Conservation (phyloP, 1,140 invertebrate genomes). For the Chlorops oryzae region DNA sequence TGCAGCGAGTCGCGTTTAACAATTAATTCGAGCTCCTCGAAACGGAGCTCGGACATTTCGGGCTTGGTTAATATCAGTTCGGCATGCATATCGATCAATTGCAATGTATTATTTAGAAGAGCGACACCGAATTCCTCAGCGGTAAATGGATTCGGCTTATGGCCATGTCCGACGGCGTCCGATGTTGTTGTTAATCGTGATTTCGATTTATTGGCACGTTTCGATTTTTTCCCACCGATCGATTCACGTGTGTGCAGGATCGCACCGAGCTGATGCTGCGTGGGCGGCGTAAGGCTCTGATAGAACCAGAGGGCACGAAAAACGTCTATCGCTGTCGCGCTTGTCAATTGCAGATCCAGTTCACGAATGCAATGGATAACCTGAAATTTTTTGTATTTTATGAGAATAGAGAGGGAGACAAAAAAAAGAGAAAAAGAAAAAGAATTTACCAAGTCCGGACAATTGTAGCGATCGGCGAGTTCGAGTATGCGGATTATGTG, state of each 20-base stretch:
- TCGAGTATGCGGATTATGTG: conserved; percentile 43
- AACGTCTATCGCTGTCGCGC: conserved; percentile 40
- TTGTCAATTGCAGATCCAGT: conserved; percentile 40
- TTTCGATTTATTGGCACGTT: conserved; percentile 9
- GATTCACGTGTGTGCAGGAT: conserved; percentile 37
- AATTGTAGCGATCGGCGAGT: conserved; percentile 42
- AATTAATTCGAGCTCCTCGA: conserved; percentile 44
- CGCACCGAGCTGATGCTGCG: conserved; percentile 31
- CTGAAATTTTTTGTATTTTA: too few relatives aligned
- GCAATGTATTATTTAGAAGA: conserved; percentile 39
- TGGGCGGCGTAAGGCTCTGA: conserved; percentile 35
- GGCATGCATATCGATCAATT: conserved; percentile 45
- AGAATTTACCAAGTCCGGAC: conserved; percentile 42
- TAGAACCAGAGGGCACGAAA: conserved; percentile 44
- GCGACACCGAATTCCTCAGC: conserved; percentile 43
- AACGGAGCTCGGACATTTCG: conserved; percentile 35
- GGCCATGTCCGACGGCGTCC: conserved; percentile 21
- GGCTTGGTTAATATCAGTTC: conserved; percentile 31
- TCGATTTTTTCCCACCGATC: conserved; percentile 6
- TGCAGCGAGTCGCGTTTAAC: conserved; percentile 39
- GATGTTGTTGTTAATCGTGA: conserved; percentile 1
- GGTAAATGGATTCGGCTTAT: conserved; percentile 44
- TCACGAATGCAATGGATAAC: conserved; percentile 45
- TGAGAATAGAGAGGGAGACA: neutral
- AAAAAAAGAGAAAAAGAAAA: too few relatives aligned